Conservation (phyloP, 2,888 invertebrate species). For the Drosophila greeni region DNA sequence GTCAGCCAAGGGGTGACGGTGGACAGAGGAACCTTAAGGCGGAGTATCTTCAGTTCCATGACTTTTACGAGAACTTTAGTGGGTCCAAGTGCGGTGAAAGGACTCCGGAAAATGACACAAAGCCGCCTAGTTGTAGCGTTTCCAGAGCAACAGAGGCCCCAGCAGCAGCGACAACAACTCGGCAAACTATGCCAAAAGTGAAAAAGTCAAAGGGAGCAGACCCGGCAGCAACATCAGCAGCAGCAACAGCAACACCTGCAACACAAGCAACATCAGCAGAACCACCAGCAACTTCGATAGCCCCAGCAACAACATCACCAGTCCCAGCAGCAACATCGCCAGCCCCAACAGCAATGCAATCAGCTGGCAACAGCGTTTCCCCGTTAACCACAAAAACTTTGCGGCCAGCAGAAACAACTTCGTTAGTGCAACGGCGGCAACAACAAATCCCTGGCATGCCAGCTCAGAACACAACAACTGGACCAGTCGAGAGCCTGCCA, state of each 20-base stretch:
- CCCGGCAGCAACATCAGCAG: not conserved
- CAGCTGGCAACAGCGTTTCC: conserved; percentile 57
- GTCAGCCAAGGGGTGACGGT: conserved; percentile 28
- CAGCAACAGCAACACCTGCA: conserved; percentile 26
- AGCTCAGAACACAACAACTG: conserved; percentile 34
- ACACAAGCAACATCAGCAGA: conserved; percentile 32
- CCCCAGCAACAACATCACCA: conserved; percentile 31
- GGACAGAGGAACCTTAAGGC: conserved; percentile 66
- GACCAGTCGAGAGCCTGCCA: conserved; percentile 48
- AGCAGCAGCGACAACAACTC: conserved; percentile 15
- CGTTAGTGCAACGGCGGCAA: conserved; percentile 62
- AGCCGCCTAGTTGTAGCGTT: conserved; percentile 50
- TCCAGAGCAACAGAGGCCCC: conserved; percentile 6
- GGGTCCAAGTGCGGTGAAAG: conserved; percentile 12
- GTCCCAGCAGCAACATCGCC: conserved; percentile 28
- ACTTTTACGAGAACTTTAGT: conserved; percentile 73
- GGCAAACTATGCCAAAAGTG: conserved; percentile 20
- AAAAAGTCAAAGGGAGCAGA: conserved; percentile 30
- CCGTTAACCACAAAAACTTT: conserved; percentile 68
- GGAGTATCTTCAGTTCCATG: conserved; percentile 72
- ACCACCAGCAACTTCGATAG: conserved; percentile 20
- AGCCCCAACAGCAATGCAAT: conserved; percentile 49
- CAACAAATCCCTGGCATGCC: conserved; percentile 63
- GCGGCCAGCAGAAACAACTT: conserved; percentile 68
- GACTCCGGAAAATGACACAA: conserved; percentile 28